Conservation (phyloP, 2,797 vertebrate species). For the Coranthus polyacanthus region DNA sequence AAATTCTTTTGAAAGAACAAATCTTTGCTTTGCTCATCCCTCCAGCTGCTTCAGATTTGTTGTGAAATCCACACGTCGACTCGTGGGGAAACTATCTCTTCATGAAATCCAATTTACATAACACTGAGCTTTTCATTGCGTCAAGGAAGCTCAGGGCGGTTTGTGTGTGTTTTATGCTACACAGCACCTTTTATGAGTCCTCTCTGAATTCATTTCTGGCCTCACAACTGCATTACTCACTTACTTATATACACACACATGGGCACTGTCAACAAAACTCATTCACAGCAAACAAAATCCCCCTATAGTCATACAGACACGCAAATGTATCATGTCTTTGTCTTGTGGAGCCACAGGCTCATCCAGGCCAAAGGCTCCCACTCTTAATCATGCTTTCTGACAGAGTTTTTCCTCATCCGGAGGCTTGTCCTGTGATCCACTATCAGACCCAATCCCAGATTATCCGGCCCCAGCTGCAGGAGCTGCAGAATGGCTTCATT, state of each 20-base stretch:
- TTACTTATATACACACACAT: conserved; percentile 39
- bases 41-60: conserved; percentile 13
- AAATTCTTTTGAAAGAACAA: conserved; percentile 9
- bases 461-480: conserved; percentile 74
- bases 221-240: conserved; percentile 54
- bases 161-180: conserved; percentile 47
- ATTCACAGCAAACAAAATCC: conserved; percentile 59
- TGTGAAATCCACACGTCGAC: conserved; percentile 23
- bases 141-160: conserved; percentile 32
- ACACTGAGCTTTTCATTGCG: conserved; percentile 45
- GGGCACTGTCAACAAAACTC: conserved; percentile 47
- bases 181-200: conserved; percentile 45
- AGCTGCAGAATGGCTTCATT: conserved; percentile 76
- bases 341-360: conserved; percentile 52
- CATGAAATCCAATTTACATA: conserved; percentile 32
- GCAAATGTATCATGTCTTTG: conserved; percentile 73
- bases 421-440: conserved; percentile 64
- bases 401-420: conserved; percentile 69
- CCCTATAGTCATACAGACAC: conserved; percentile 24
- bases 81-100: conserved; percentile 23
- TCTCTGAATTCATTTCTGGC: conserved; percentile 52
- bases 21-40: conserved; percentile 15
- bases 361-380: conserved; percentile 46
- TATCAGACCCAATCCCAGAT: conserved; percentile 61
- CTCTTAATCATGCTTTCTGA: conserved; percentile 59